A percentile compares a stretch with the other conserved stretches of the same genome.
These are phyloP conservation scores for Sarcophaga bullata DNA, from an alignment of 1,140 invertebrate genomes.

Conservation along the genomic window DNA sequence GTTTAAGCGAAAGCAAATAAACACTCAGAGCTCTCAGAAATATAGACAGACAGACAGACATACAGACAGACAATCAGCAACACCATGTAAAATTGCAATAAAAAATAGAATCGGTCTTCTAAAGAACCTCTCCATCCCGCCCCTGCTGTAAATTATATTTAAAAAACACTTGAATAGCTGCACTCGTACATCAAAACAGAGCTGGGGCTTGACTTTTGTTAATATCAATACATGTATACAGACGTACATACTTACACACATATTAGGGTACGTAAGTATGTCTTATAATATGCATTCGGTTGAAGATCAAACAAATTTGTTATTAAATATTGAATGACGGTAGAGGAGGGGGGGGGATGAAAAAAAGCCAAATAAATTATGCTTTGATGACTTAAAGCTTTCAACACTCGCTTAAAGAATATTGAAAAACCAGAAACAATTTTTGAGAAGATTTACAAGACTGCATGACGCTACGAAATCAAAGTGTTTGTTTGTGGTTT, in stretches of 20 bases:
- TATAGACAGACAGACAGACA: not conserved
- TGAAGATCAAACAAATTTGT: slow-evolving; percentile 8
- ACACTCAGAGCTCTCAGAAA: not conserved
- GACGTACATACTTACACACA: too few relatives aligned
- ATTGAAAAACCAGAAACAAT: not conserved
- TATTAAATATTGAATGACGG: not conserved
- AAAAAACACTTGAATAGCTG: not conserved
- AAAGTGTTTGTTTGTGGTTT: too few relatives aligned
- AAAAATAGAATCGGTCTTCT: not conserved
- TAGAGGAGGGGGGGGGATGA: not conserved
- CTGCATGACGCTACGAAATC: not conserved
- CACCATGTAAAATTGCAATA: not conserved
- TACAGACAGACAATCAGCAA: not conserved
- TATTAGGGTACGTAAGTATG: too few relatives aligned
- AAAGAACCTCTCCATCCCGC: too few relatives aligned
- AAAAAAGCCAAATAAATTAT: too few relatives aligned
- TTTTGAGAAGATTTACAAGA: not conserved
- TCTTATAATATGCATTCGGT: not conserved
- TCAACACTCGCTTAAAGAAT: not conserved
- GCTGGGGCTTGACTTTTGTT: too few relatives aligned
- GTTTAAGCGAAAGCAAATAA: not conserved
- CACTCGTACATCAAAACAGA: not conserved
- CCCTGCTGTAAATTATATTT: not conserved
- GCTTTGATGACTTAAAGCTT: not conserved
- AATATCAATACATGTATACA: too few relatives aligned